Base-by-base conservation (phyloP, 1,140 invertebrate species). In the Caenorhabditis latens region DNA sequence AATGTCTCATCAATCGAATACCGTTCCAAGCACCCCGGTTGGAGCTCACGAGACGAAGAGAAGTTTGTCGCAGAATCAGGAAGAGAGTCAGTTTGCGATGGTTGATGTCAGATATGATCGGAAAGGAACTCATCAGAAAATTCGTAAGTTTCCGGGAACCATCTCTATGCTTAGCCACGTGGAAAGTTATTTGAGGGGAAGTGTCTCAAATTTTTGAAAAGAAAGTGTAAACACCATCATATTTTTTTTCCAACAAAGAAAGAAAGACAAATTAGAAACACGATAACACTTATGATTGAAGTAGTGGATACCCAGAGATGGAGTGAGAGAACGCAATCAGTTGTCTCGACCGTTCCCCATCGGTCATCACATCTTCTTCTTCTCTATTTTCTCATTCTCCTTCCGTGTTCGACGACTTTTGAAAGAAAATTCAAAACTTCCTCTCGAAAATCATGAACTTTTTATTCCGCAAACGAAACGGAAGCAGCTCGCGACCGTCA, bases 391-490 rank as follows among this genome's bases (percentile, higher is more conserved):
- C 71, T 79, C 4, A 14, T 67, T 43, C 24, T 71, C 42, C 71
- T 79, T 79, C 71, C 71, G 50, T 79, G 71, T 79, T 79, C 21
- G 4, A 14, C 42, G 40, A 63, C 24, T 63, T 40, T 53, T 53
- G 11, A 32, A 14, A 67, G 40, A 67, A 67, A 67, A 2, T 14
- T 4, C 46, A 7, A 71, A 50, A 24, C 11, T 1, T 32, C 8
- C 24, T 50, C 71, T 14, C 46, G 21, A 14, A n/a, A 46, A 71
- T 13, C 8, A 79, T 79, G 46, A 79, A 79, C 46, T 79, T 79
- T 79, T 53, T 79, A 79, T 79, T 79, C 71, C 71, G 71, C 43
- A 79, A 79, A 79, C 71, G 71, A 13, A 79, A 79, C 46, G 71
- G 71, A 79, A 79, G 71, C 71, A 43, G 71, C 46, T 79, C 71